phyloP scores from a whole-genome alignment of 2,113 vertebrate species.

The Nesospiza acunhae region DNA sequence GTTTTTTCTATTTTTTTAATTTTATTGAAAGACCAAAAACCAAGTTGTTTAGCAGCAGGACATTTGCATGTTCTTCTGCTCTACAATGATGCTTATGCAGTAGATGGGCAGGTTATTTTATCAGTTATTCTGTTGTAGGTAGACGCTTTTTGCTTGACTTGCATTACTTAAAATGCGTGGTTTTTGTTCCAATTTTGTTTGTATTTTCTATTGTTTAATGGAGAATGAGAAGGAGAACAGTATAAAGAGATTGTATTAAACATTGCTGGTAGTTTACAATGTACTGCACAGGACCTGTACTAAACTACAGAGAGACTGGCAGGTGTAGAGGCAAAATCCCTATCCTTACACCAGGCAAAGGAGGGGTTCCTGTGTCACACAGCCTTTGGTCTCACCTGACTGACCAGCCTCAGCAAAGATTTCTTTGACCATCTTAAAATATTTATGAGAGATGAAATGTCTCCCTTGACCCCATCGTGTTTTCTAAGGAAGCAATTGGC shows the following conservation, averaged over 20 bases:
- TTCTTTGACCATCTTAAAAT: background rate
- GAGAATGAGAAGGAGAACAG: conserved; percentile 38
- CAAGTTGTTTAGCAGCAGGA: conserved; percentile 59
- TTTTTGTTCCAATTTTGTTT: conserved; percentile 73
- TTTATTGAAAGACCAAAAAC: conserved; percentile 71
- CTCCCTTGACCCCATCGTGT: background rate
- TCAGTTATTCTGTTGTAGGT: conserved; percentile 45
- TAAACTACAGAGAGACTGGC: background rate
- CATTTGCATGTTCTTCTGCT: conserved; percentile 47
- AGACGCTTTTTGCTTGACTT: conserved; percentile 35
- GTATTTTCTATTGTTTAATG: conserved; percentile 72
- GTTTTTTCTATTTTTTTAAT: conserved; percentile 28
- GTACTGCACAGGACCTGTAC: conserved; percentile 25
- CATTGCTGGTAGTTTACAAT: conserved; percentile 26
- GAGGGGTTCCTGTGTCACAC: background rate
- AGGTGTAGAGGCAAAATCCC: conserved; percentile 22
- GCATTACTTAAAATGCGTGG: conserved; percentile 60
- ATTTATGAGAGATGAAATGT: background rate
- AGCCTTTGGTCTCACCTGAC: background rate
- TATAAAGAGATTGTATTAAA: conserved; percentile 34
- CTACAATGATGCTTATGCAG: conserved; percentile 48
- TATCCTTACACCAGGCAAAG: background rate
- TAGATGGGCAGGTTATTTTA: conserved; percentile 30
- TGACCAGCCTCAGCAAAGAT: background rate
- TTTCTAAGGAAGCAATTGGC: background rate